These are phyloP conservation scores for Oreochromis tanganicae DNA, from an alignment of 2,113 vertebrate species.

Conservation along the genomic window DNA sequence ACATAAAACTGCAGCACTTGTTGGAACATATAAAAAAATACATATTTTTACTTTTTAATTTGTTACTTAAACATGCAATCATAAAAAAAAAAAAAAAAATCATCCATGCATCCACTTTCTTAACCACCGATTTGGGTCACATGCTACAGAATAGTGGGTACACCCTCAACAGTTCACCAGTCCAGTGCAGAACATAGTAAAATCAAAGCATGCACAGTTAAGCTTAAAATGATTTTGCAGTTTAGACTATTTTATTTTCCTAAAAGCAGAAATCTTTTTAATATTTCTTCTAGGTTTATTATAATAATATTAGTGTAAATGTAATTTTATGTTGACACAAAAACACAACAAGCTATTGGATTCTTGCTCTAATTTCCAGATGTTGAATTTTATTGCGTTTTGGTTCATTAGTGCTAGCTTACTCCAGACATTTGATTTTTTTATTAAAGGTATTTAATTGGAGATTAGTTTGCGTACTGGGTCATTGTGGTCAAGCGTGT, in stretches of 20 bases:
- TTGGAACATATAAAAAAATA: not conserved
- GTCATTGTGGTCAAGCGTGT: constrained; percentile 31
- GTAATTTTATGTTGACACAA: not conserved
- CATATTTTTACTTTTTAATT: not conserved
- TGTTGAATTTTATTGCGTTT: not conserved
- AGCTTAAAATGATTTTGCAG: not conserved
- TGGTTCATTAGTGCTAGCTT: not conserved
- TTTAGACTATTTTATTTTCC: not conserved
- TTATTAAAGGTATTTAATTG: not conserved
- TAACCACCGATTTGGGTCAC: not conserved
- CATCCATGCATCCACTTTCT: not conserved
- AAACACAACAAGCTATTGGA: not conserved
- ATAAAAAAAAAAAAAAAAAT: not conserved
- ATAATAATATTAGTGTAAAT: not conserved
- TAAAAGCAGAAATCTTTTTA: not conserved
- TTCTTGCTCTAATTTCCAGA: not conserved
- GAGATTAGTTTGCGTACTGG: constrained; percentile 29
- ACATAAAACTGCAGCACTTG: not conserved
- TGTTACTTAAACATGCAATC: not conserved
- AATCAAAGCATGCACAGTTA: not conserved
- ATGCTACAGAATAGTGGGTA: not conserved
- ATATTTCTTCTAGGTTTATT: not conserved
- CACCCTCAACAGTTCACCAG: not conserved
- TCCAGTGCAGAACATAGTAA: not conserved
- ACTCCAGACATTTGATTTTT: not conserved